Evolutionary conservation across 2,797 vertebrate genomes (phyloP), one percentile per base, ranked within the genome.

Genomic region (Alca torda): DNA sequence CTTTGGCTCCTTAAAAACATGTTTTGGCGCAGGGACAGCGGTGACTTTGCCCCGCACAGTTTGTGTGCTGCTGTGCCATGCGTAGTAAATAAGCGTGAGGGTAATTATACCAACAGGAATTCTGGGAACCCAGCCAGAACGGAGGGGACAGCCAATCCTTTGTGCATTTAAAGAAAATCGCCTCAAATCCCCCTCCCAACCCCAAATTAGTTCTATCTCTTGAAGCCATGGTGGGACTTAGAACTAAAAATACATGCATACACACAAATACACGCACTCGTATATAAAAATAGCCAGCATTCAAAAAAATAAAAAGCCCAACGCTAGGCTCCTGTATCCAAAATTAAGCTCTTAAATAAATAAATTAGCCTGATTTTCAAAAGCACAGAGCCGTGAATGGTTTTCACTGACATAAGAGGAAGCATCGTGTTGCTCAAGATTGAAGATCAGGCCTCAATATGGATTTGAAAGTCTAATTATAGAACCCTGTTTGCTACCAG

Each of bases 281-380:
- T 63, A 35, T 79, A 45, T 63, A 96, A 97, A 96, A 96, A 97
- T 96, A 96, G 48, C 35, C n/a, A 16, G 60, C 51, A 16, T 64
- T 67, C 17, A 37, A 37, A 17, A 54, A 76, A 76, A 72, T 5
- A 74, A 41, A 70, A 78, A 70, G 14, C 26, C 64, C 48, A 3
- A 79, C 84, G 51, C 93, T 94, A 83, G 91, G 80, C 72, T 94
- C 53, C 90, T 82, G 67, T 63, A 77, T 96, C 88, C 94, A 89
- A 96, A 96, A 95, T 97, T 87, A 93, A 94, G 88, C 92, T 92
- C 78, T 65, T 83, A 94, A 96, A 92, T 94, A 96, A 97, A 95
- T 93, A 96, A 95, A 97, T 96, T 87, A 94, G 74, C 41, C 84
- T 83, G 90, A 74, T 93, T 93, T 95, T 95, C 88, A 43, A 48